phyloP scores from a whole-genome alignment of 1,140 invertebrate species.

The Cotesia chilonis region DNA sequence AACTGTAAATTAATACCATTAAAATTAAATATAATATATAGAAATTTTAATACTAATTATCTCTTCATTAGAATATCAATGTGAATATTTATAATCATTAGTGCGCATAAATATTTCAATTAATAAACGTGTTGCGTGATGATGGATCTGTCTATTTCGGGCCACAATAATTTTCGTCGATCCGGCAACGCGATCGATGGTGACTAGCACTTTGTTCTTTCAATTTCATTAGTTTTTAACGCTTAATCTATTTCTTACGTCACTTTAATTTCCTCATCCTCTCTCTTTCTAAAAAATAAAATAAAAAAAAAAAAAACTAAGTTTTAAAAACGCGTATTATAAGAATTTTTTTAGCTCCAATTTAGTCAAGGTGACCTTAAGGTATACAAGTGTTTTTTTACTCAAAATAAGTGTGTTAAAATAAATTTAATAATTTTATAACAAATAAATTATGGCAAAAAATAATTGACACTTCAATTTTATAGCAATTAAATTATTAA shows the following conservation, averaged over 20 bases:
- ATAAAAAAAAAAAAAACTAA: too few relatives aligned
- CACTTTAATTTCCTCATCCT: neutral
- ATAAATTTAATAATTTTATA: neutral
- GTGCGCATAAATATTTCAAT: neutral
- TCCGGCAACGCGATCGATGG: slow-evolving; percentile 32
- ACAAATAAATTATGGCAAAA: too few relatives aligned
- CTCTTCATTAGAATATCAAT: too few relatives aligned
- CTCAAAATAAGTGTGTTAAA: neutral
- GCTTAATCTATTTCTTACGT: too few relatives aligned
- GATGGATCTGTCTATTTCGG: slow-evolving; percentile 12
- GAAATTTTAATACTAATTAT: too few relatives aligned
- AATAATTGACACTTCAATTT: too few relatives aligned
- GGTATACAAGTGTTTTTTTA: neutral
- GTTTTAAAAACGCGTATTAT: too few relatives aligned
- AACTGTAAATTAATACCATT: slow-evolving; percentile 1
- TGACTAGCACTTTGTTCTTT: slow-evolving; percentile 7
- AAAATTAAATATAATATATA: too few relatives aligned
- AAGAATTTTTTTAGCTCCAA: too few relatives aligned
- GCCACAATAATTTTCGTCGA: slow-evolving; percentile 26
- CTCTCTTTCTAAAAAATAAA: too few relatives aligned
- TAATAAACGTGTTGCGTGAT: slow-evolving; percentile 2
- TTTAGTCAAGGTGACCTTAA: slow-evolving; percentile 1
- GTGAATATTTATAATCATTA: slow-evolving; percentile 1
- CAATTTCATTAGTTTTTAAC: neutral
- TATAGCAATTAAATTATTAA: too few relatives aligned